Evolutionary conservation across 2,888 invertebrate species (phyloP).

Genomic region (Carpatolechia fugitivella): DNA sequence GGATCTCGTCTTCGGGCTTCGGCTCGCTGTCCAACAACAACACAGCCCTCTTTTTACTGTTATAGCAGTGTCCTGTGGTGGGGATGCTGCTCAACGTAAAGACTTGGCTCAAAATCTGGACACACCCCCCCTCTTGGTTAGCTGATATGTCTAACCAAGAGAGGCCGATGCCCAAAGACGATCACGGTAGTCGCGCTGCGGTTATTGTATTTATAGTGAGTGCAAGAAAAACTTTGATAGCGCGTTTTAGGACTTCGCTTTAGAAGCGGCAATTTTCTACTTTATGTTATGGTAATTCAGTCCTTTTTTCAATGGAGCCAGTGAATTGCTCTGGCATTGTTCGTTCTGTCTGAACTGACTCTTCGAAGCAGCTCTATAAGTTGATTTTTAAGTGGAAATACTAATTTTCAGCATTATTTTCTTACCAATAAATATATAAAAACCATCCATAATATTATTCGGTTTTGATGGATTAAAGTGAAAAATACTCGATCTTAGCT

Average conservation of each 20-base stretch:
- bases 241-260: conserved; percentile 2
- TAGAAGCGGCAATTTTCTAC: not conserved
- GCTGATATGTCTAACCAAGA: not conserved
- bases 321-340: no score
- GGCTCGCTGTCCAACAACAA: not conserved
- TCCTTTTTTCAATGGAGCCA: no score
- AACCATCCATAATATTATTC: no score
- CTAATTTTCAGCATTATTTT: no score
- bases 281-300: not conserved
- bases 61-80: not conserved
- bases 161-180: conserved; percentile 5
- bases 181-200: not conserved
- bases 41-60: not conserved
- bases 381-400: no score
- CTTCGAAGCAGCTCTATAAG: no score
- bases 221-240: conserved; percentile 2
- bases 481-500: no score
- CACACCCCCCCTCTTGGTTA: conserved; percentile 1
- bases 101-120: not conserved
- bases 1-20: conserved; percentile 6
- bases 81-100: not conserved
- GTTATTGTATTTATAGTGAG: not conserved
- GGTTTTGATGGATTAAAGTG: no score
- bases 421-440: no score
- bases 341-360: no score